A percentile compares a stretch with the other conserved stretches of the same genome.
Conservation (phyloP, 2,888 invertebrate genomes). For the Antitype chi region DNA sequence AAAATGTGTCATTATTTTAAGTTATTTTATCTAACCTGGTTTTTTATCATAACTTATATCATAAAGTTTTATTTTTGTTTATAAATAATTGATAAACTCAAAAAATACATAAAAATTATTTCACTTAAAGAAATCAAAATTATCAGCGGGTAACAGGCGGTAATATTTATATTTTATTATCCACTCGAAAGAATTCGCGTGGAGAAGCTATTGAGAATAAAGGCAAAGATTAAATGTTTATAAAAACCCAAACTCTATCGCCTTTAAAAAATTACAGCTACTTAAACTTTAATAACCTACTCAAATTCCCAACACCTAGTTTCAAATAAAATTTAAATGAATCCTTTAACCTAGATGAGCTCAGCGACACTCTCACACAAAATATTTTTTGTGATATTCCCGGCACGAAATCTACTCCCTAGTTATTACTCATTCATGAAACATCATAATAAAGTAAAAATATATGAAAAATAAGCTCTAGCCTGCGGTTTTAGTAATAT, state of each 20-base stretch:
- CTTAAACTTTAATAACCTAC: slow-evolving; percentile 22
- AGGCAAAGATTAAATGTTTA: neutral
- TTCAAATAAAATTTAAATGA: slow-evolving; percentile 30
- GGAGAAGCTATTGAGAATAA: too few relatives aligned
- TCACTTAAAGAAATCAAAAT: too few relatives aligned
- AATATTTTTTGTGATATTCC: slow-evolving; percentile 37
- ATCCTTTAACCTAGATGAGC: slow-evolving; percentile 24
- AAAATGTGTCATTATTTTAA: neutral
- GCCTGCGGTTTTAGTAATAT: neutral
- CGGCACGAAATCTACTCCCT: slow-evolving; percentile 3
- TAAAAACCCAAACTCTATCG: neutral
- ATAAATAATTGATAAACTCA: too few relatives aligned
- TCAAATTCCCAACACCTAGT: neutral
- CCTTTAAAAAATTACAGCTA: slow-evolving; percentile 9
- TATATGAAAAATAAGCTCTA: slow-evolving; percentile 5
- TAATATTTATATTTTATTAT: too few relatives aligned
- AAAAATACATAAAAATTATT: too few relatives aligned
- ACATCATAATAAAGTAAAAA: slow-evolving; percentile 14
- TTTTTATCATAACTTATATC: too few relatives aligned
- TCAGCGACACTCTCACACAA: slow-evolving; percentile 29
- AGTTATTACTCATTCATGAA: slow-evolving; percentile 40
- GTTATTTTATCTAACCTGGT: neutral
- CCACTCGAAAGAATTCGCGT: too few relatives aligned
- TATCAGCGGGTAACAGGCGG: too few relatives aligned
- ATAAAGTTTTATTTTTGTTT: too few relatives aligned